Conservation (phyloP, 2,888 invertebrate genomes). For the Morinoia aosen region DNA sequence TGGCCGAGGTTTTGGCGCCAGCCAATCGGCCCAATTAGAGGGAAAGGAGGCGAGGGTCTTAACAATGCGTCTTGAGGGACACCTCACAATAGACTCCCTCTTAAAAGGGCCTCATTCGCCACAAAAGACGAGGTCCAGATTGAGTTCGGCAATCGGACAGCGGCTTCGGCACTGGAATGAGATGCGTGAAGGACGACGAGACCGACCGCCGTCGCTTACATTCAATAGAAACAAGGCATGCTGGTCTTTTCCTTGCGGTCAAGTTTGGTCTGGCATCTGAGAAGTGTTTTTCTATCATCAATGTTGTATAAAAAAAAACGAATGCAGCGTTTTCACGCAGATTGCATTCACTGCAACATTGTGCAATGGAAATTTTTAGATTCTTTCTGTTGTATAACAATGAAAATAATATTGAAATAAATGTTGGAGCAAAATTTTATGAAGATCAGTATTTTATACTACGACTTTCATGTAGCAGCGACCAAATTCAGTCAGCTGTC, state of each 20-base stretch:
- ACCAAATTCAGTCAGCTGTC: no score
- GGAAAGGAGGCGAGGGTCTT: constrained; percentile 7
- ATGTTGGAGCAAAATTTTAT: no score
- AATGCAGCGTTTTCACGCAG: background rate
- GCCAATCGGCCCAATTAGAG: constrained; percentile 45
- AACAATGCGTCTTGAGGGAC: constrained; percentile 26
- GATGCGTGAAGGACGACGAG: background rate
- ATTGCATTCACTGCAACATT: no score
- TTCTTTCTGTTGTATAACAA: no score
- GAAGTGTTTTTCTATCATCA: background rate
- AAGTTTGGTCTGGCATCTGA: background rate
- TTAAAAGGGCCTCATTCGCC: constrained; percentile 14
- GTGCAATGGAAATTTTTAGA: no score
- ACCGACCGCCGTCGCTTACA: background rate
- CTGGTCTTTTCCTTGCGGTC: background rate
- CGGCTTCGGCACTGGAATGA: background rate
- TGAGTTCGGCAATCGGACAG: constrained; percentile 15
- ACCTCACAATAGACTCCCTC: constrained; percentile 14
- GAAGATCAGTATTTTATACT: no score
- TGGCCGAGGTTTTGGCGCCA: background rate
- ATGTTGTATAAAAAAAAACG: background rate
- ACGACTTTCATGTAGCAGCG: no score
- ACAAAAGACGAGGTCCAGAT: constrained; percentile 28
- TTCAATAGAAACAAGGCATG: background rate
- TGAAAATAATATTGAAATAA: no score